A percentile compares a stretch with the other conserved stretches of the same genome.
Conservation (phyloP, 2,797 vertebrate species). For the Vireo griseus region DNA sequence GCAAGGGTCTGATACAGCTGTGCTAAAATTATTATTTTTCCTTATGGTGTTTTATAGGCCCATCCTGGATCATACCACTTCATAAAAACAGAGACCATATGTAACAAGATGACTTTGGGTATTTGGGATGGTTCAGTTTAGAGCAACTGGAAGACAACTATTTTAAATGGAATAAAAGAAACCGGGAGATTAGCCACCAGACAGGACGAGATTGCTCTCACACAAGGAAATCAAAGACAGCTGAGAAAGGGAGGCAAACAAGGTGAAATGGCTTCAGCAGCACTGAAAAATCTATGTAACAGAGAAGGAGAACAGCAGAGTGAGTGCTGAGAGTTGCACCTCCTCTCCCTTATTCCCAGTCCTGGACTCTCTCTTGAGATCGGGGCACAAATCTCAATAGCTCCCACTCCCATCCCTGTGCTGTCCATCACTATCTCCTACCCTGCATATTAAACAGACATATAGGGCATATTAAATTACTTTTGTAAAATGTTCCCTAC, state of each 20-base stretch:
- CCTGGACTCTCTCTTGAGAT: neutral
- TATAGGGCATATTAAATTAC: neutral
- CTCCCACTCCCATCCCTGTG: neutral
- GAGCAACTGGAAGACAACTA: neutral
- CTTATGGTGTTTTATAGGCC: neutral
- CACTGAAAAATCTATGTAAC: neutral
- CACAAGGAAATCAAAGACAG: neutral
- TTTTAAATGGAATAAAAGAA: neutral
- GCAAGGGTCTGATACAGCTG: neutral
- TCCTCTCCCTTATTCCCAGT: neutral
- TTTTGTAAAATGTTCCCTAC: neutral
- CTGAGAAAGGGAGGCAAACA: neutral
- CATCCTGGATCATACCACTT: neutral
- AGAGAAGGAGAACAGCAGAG: neutral
- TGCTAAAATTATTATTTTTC: neutral
- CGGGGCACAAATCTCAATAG: neutral
- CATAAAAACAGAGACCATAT: neutral
- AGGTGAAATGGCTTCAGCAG: neutral
- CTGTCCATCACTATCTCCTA: neutral
- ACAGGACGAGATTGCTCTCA: neutral
- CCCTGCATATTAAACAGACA: neutral
- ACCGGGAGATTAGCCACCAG: neutral
- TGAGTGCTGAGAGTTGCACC: neutral
- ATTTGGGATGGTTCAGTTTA: neutral
- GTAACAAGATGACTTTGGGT: neutral